Conservation (phyloP, 2,797 vertebrate species). For the Etheostoma perlongum region DNA sequence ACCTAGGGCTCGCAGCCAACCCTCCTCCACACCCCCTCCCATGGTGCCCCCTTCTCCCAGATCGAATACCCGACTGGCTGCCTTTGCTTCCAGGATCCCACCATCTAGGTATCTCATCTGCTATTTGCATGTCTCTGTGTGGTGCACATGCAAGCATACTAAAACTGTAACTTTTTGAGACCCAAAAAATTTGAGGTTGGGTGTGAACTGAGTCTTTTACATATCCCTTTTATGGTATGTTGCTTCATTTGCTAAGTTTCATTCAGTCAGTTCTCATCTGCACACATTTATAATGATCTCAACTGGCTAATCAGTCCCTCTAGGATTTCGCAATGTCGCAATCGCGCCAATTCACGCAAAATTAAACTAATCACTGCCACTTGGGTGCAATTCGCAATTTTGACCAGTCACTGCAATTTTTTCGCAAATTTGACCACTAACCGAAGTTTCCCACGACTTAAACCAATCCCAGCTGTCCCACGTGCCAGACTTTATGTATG, state of each 20-base stretch:
- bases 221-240: conserved; percentile 4
- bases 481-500: no score
- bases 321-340: no score
- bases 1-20: conserved; percentile 76
- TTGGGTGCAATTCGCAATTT: no score
- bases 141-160: conserved; percentile 46
- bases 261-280: conserved; percentile 1
- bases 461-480: no score
- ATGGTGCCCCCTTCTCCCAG: conserved; percentile 85
- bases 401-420: no score
- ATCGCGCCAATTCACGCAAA: no score
- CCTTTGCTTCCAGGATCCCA: conserved; percentile 87
- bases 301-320: background rate
- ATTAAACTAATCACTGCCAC: no score
- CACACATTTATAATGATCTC: background rate
- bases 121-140: conserved; percentile 69
- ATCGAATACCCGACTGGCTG: conserved; percentile 81
- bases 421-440: no score
- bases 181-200: background rate
- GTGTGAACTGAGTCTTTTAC: background rate
- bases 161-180: conserved; percentile 51
- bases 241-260: background rate
- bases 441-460: no score
- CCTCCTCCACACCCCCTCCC: conserved; percentile 77
- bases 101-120: conserved; percentile 91